Conservation (phyloP, 1,140 invertebrate species). For the Microplitis mediator region DNA sequence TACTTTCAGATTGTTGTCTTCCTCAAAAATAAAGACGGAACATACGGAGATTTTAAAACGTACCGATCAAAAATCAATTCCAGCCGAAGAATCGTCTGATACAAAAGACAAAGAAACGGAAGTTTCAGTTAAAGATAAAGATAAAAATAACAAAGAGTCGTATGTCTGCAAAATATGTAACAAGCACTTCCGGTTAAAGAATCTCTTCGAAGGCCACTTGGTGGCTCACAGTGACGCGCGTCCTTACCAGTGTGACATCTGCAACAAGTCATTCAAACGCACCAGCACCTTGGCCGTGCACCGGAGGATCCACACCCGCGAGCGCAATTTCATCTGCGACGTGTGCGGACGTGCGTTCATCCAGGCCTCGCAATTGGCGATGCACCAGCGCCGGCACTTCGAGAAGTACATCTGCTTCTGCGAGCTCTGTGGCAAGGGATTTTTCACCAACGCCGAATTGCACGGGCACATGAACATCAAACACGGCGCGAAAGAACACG, state of each 20-base stretch:
- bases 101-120: not conserved
- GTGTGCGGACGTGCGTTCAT: conserved; percentile 55
- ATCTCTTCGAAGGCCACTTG: conserved; percentile 61
- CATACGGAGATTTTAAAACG: not conserved
- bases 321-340: conserved; percentile 53
- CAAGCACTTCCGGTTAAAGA: conserved; percentile 59
- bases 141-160: not conserved
- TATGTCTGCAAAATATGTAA: conserved; percentile 60
- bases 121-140: not conserved
- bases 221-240: conserved; percentile 59
- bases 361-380: conserved; percentile 52
- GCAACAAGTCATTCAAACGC: conserved; percentile 60
- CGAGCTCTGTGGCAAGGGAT: conserved; percentile 58
- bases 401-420: conserved; percentile 53
- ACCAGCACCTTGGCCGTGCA: conserved; percentile 57
- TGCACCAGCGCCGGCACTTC: conserved; percentile 56
- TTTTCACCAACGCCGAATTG: conserved; percentile 54
- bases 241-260: conserved; percentile 61
- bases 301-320: conserved; percentile 48
- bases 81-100: no score
- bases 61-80: no score
- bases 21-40: no score
- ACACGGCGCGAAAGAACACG: conserved; percentile 52
- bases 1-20: no score
- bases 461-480: conserved; percentile 53